Conservation (phyloP, 2,113 vertebrate genomes). For the Micronisus gabar region DNA sequence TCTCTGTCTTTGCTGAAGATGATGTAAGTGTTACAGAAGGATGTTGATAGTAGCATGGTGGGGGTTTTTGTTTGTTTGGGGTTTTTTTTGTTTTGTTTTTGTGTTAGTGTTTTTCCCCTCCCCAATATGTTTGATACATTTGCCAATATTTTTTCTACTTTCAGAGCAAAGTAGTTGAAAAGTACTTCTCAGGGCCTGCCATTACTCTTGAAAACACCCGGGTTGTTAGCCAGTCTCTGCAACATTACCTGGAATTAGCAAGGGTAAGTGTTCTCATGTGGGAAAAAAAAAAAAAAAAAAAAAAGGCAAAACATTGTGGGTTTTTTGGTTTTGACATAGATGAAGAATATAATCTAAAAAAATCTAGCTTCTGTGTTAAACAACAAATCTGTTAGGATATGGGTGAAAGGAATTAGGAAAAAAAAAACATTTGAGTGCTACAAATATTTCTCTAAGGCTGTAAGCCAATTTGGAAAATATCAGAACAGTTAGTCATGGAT, state of each 20-base stretch:
- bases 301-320: background rate
- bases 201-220: constrained; percentile 97
- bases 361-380: background rate
- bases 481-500: background rate
- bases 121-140: accelerated
- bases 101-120: background rate
- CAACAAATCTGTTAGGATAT: background rate
- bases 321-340: background rate
- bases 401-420: background rate
- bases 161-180: constrained; percentile 94
- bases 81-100: background rate
- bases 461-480: background rate
- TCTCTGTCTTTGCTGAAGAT: constrained; percentile 97
- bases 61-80: accelerated
- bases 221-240: constrained; percentile 94
- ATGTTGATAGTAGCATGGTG: background rate
- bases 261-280: constrained; percentile 76
- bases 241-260: constrained; percentile 95
- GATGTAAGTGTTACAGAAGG: constrained; percentile 83
- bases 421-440: background rate
- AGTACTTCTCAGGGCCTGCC: constrained; percentile 97
- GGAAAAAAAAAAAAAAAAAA: background rate
- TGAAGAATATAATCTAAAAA: background rate
- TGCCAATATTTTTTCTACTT: background rate
- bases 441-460: background rate